phyloP scores from a whole-genome alignment of 2,113 vertebrate species.

The Podarcis raffonei region DNA sequence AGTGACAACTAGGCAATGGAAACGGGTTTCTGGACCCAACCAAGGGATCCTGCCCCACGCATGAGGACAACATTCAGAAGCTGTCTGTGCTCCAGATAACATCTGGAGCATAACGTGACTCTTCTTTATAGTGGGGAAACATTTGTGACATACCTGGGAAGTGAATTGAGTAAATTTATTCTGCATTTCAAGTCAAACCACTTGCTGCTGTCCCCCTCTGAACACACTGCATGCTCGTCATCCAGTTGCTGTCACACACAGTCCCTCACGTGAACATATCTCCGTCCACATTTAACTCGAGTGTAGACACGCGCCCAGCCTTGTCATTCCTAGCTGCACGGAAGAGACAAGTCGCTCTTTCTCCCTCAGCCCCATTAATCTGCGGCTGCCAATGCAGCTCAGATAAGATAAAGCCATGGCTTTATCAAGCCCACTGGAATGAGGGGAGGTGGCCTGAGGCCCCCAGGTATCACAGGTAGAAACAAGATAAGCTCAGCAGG shows the following conservation, averaged over 20 bases:
- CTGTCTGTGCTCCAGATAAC: background rate
- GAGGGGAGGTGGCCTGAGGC: conserved; percentile 11
- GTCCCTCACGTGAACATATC: background rate
- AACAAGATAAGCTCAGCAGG: conserved; percentile 25
- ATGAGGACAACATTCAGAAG: background rate
- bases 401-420: background rate
- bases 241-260: background rate
- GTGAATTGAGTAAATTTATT: background rate
- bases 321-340: background rate
- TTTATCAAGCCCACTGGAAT: conserved; percentile 14
- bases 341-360: background rate
- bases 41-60: background rate
- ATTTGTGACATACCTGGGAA: background rate
- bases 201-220: background rate
- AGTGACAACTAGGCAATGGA: background rate
- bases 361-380: background rate
- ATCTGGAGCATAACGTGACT: no score
- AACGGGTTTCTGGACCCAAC: background rate
- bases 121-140: background rate
- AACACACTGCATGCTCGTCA: background rate
- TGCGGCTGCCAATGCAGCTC: background rate
- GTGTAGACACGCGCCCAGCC: background rate
- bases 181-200: background rate
- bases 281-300: background rate
- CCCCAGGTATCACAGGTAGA: conserved; percentile 19